Evolutionary conservation across 2,113 vertebrate species (phyloP).

Genomic region (Cephalopterus ornatus): DNA sequence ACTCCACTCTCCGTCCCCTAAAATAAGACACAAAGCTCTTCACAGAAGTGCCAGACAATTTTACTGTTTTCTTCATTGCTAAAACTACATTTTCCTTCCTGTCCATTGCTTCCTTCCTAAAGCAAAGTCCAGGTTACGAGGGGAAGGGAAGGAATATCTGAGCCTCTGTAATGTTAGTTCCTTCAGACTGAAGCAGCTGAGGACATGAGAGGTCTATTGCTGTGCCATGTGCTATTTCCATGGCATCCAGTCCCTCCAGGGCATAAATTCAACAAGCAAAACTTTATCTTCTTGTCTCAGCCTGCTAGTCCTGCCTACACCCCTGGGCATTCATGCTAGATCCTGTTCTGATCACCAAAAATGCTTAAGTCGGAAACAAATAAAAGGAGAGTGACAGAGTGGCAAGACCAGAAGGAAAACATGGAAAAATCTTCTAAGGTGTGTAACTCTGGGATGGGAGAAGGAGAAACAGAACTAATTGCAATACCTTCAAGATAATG

Average conservation of each 20-base stretch:
- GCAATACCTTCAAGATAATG: not conserved
- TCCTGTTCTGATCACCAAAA: not conserved
- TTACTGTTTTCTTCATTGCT: not conserved
- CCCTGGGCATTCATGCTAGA: not conserved
- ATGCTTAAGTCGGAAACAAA: not conserved
- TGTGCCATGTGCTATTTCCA: not conserved
- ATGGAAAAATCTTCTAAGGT: not conserved
- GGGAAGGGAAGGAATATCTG: not conserved
- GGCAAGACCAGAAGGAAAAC: not conserved
- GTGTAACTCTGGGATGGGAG: accelerated
- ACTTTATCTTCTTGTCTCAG: not conserved
- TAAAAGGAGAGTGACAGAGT: not conserved
- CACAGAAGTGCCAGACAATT: not conserved
- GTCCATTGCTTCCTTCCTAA: not conserved
- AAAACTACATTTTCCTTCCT: not conserved
- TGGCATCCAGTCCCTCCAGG: not conserved
- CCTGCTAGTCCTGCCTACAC: not conserved
- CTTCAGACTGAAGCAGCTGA: not conserved
- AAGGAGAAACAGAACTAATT: not conserved
- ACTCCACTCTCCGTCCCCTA: not conserved
- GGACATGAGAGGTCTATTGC: not conserved
- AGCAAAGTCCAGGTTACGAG: accelerated
- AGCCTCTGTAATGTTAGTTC: not conserved
- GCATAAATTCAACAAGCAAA: not conserved
- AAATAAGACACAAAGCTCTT: accelerated